Evolutionary conservation across 2,888 invertebrate genomes (phyloP), one percentile per base, ranked within the genome.

Genomic region (Drosophila longiperda): DNA sequence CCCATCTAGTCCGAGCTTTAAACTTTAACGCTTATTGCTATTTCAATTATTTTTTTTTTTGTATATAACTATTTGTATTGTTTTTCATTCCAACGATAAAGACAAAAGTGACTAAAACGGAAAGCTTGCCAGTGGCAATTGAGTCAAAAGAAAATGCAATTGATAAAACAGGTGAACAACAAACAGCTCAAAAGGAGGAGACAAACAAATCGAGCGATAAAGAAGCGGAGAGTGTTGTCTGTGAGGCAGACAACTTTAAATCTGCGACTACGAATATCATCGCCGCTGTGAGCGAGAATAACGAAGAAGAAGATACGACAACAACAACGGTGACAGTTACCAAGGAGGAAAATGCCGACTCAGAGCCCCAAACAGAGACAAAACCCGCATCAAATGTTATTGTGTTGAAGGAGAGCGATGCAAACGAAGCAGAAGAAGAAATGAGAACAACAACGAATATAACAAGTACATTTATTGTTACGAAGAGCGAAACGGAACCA

Each of bases 61-160:
- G 8, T 34, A 2, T 38, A 48, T 42, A 66, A 48, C 33, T 50
- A 20, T 58, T 63, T 45, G 29, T 52, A 49, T 40, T 73, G 53
- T 67, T 50, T 63, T 61, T 73, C 57, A 40, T 75, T 53, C 36
- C 5, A 45, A 54, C 17, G 23, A 52, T 55, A 33, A 73, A 73
- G 72, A 69, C 64, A 23, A 74, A 66, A 48, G 26, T 50, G 15
- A 68, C 49, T 63, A 66, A 63, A 60, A 49, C 55, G 29, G 75
- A 69, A 45, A 53, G 12, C 45, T n/a, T 55, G 20, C 33, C 48
- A 48, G 17, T 48, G 53, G 73, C 45, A 34, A 64, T 52, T 49
- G 52, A 36, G 40, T 45, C 29, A 11, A 59, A 63, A 32, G 72
- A 64, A 53, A 78, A 52, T 48, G 50, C 34, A 17, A 23, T 58